Conservation (phyloP, 2,797 vertebrate species). For the Dallia pectoralis region DNA sequence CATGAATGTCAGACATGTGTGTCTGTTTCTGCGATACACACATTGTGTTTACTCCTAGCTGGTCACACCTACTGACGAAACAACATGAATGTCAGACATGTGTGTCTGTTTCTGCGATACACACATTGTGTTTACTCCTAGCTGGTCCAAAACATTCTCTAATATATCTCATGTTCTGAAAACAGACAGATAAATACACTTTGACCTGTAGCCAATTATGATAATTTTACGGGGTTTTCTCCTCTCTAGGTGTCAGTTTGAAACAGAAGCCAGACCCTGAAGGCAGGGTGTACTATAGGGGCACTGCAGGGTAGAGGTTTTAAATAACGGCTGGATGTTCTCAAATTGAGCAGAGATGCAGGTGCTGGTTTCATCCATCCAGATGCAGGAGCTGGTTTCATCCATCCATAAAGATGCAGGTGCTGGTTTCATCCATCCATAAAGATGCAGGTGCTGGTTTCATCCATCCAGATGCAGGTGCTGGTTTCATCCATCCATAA, state of each 20-base stretch:
- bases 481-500: too few species aligned
- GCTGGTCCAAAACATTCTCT: background rate
- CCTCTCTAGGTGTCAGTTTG: background rate
- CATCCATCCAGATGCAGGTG: too few species aligned
- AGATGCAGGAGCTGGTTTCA: too few species aligned
- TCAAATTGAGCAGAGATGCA: too few species aligned
- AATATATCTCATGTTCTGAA: background rate
- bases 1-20: background rate
- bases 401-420: too few species aligned
- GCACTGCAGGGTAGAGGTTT: too few species aligned
- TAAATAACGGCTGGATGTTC: too few species aligned
- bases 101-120: background rate
- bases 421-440: too few species aligned
- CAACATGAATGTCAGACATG: background rate
- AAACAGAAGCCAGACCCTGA: background rate
- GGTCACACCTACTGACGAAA: background rate
- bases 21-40: background rate
- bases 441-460: too few species aligned
- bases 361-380: too few species aligned
- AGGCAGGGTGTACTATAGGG: background rate
- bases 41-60: background rate
- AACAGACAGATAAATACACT: background rate
- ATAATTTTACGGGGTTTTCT: background rate
- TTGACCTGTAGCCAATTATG: background rate
- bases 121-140: background rate